phyloP scores from a whole-genome alignment of 1,140 invertebrate genomes.

The Fopius arisanus region DNA sequence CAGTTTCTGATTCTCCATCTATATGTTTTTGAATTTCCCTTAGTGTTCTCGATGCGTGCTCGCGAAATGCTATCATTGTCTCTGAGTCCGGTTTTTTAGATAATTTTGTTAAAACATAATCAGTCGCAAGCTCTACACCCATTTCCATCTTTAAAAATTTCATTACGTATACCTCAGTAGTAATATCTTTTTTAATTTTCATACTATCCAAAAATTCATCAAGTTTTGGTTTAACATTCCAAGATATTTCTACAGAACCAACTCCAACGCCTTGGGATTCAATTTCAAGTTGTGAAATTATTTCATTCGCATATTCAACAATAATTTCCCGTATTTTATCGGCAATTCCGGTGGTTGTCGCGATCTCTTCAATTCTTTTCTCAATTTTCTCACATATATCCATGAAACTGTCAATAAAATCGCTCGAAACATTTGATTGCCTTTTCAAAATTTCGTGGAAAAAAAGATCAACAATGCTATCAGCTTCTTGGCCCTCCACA shows the following conservation, averaged over 20 bases:
- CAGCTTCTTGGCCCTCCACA: not conserved
- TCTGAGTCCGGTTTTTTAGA: slow-evolving; percentile 19
- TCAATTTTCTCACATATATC: not conserved
- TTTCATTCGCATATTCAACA: slow-evolving; percentile 27
- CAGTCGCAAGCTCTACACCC: slow-evolving; percentile 22
- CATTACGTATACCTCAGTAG: slow-evolving; percentile 18
- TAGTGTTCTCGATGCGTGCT: slow-evolving; percentile 20
- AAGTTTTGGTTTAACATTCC: slow-evolving; percentile 26
- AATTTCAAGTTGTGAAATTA: slow-evolving; percentile 22
- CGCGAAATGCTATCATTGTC: slow-evolving; percentile 1
- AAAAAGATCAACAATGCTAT: not conserved
- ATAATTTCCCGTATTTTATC: slow-evolving; percentile 20
- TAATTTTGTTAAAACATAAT: slow-evolving; percentile 25
- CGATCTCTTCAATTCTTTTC: slow-evolving; percentile 2
- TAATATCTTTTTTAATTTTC: slow-evolving; percentile 14
- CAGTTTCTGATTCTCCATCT: not conserved
- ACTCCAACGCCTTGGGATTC: slow-evolving; percentile 11
- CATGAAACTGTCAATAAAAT: not conserved
- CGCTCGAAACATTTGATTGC: not conserved
- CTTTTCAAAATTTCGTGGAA: not conserved
- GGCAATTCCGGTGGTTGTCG: not conserved
- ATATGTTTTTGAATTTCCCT: slow-evolving; percentile 22
- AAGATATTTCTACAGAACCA: slow-evolving; percentile 4
- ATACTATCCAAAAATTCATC: slow-evolving; percentile 31
- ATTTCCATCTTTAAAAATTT: slow-evolving; percentile 22